phyloP scores from a whole-genome alignment of 2,797 vertebrate species.

The Luscinia luscinia region DNA sequence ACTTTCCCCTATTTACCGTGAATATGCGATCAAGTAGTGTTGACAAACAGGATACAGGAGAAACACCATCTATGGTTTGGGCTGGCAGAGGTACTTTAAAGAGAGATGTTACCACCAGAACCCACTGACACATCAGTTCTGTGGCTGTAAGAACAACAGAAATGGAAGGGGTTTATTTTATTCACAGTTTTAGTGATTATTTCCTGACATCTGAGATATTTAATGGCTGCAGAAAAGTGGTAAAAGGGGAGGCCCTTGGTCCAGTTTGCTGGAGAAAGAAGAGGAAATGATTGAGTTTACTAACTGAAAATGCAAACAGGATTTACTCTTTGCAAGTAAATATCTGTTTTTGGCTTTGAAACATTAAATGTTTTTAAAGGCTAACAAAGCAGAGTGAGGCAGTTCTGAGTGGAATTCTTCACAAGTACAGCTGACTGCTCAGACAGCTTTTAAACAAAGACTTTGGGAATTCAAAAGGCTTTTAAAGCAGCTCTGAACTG shows the following conservation, averaged over 20 bases:
- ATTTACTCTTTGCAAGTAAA: neutral
- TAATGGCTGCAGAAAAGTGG: neutral
- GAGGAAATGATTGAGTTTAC: neutral
- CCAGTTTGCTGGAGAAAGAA: neutral
- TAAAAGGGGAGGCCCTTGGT: neutral
- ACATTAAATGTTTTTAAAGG: neutral
- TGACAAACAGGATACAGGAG: neutral
- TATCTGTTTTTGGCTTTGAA: neutral
- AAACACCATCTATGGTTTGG: neutral
- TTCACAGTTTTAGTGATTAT: neutral
- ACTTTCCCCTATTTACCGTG: neutral
- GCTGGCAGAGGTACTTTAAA: neutral
- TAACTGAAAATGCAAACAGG: neutral
- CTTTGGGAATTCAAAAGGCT: neutral
- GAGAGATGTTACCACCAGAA: neutral
- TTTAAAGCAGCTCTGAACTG: neutral
- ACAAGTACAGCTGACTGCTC: neutral
- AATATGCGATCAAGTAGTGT: neutral
- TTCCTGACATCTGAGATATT: neutral
- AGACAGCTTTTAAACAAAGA: slow-evolving; percentile 9
- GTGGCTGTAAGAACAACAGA: neutral
- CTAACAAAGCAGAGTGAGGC: neutral
- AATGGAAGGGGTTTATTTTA: neutral
- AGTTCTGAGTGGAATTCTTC: neutral
- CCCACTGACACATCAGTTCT: neutral